These are phyloP conservation scores for Candoia aspera DNA, from an alignment of 2,113 vertebrate genomes.

Conservation along the genomic window DNA sequence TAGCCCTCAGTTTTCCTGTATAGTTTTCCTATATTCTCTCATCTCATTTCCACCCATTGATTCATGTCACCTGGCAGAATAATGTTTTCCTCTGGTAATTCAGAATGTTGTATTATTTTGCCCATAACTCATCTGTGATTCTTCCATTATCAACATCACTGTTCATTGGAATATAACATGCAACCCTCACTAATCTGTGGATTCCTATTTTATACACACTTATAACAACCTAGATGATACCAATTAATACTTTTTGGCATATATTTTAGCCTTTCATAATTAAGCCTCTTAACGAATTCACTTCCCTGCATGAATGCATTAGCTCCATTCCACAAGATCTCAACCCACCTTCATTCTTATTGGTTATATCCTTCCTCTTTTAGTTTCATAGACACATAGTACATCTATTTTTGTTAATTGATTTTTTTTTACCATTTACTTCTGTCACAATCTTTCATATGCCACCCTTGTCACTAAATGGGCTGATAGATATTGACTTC, in stretches of 20 bases:
- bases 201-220: neutral
- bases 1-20: too few species aligned
- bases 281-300: neutral
- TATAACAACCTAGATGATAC: neutral
- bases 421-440: too few species aligned
- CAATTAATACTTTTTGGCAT: neutral
- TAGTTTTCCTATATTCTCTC: neutral
- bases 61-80: neutral
- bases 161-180: neutral
- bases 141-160: neutral
- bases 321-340: neutral
- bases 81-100: neutral
- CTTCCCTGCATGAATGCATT: neutral
- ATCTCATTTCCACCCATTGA: neutral
- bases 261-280: neutral
- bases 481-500: too few species aligned
- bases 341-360: neutral
- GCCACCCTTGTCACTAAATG: too few species aligned
- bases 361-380: neutral
- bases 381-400: too few species aligned
- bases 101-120: neutral
- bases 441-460: too few species aligned
- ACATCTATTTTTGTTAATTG: too few species aligned
- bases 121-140: neutral
- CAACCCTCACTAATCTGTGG: neutral